Evolutionary conservation across 2,113 vertebrate species (phyloP).

Genomic region (Dascyllus trimaculatus): DNA sequence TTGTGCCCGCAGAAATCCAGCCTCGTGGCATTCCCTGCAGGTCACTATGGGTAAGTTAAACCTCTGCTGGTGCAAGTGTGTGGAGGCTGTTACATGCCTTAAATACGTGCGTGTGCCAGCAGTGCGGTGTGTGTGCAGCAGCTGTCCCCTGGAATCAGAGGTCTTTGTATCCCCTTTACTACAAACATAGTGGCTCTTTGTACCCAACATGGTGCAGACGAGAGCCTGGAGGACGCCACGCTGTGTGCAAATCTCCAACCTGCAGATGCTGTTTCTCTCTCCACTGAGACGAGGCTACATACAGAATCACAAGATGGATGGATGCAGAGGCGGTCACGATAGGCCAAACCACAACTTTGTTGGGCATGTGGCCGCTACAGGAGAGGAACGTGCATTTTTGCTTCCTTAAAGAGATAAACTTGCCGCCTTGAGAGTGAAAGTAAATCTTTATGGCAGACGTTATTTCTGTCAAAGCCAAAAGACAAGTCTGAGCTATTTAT

Average conservation of each 20-base stretch:
- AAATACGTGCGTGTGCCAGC: constrained; percentile 8
- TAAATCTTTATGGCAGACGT: constrained; percentile 45
- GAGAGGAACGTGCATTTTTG: constrained; percentile 21
- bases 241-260: constrained; percentile 41
- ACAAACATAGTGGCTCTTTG: constrained; percentile 68
- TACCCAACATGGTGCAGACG: constrained; percentile 44
- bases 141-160: constrained; percentile 73
- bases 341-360: constrained; percentile 7
- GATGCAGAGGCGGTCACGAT: not conserved
- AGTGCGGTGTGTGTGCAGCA: constrained; percentile 43
- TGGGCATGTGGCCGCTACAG: constrained; percentile 3
- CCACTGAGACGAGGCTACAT: constrained; percentile 4
- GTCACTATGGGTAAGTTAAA: constrained; percentile 28
- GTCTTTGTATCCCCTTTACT: constrained; percentile 52
- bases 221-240: constrained; percentile 42
- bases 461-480: constrained; percentile 52
- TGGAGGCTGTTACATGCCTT: constrained; percentile 44
- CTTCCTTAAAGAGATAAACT: constrained; percentile 26
- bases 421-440: constrained; percentile 6
- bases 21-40: constrained; percentile 26
- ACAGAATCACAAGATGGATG: not conserved
- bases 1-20: not conserved
- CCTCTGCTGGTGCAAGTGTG: constrained; percentile 27
- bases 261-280: constrained; percentile 6
- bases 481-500: constrained; percentile 58